These are phyloP conservation scores for Albula glossodonta DNA, from an alignment of 2,113 vertebrate genomes.

Conservation along the genomic window DNA sequence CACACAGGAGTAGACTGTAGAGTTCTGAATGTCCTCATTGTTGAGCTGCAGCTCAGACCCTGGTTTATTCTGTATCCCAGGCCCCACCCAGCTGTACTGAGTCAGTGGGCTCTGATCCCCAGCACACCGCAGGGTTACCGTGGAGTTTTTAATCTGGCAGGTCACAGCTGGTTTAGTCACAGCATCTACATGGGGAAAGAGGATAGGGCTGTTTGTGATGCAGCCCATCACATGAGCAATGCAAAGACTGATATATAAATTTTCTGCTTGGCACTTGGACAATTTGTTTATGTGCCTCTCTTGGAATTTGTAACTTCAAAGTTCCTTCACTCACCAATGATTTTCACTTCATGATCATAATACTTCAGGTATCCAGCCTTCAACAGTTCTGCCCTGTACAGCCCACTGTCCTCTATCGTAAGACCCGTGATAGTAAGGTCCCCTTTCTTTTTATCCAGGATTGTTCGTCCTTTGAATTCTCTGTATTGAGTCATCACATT, in stretches of 20 bases:
- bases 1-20: neutral
- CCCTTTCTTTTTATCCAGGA: neutral
- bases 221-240: too few relatives aligned
- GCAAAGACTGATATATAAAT: too few relatives aligned
- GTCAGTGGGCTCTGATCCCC: neutral
- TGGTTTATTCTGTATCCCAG: neutral
- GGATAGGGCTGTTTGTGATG: too few relatives aligned
- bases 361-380: neutral
- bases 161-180: neutral
- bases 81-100: slow-evolving; percentile 4
- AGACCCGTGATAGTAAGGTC: slow-evolving; percentile 16
- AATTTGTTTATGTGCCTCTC: too few relatives aligned
- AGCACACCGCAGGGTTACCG: neutral
- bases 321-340: slow-evolving; percentile 22
- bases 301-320: neutral
- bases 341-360: neutral
- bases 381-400: slow-evolving; percentile 1
- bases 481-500: neutral
- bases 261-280: too few relatives aligned
- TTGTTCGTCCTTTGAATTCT: neutral
- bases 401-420: neutral
- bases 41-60: neutral
- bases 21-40: neutral
- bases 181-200: neutral
- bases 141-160: neutral